Evolutionary conservation across 2,797 vertebrate genomes (phyloP).

Genomic region (Delichon dasypus): DNA sequence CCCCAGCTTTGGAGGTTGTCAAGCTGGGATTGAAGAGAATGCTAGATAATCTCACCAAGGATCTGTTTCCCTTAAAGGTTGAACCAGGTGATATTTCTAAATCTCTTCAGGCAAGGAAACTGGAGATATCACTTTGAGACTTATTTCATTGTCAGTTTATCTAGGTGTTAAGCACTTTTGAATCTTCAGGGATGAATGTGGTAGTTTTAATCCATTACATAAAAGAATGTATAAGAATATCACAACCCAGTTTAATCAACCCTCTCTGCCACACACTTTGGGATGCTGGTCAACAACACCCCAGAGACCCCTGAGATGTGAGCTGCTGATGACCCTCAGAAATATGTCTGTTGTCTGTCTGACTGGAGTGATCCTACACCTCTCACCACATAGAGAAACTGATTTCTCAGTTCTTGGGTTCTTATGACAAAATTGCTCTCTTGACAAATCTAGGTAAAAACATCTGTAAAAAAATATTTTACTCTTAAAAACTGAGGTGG

Average conservation of each 20-base stretch:
- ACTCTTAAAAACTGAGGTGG: not conserved
- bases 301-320: not conserved
- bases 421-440: not conserved
- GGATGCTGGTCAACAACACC: not conserved
- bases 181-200: not conserved
- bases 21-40: not conserved
- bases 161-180: not conserved
- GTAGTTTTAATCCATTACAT: not conserved
- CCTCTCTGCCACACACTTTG: not conserved
- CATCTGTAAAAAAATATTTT: not conserved
- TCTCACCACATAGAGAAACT: not conserved
- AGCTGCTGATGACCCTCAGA: not conserved
- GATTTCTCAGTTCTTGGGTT: not conserved
- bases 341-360: not conserved
- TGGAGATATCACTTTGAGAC: not conserved
- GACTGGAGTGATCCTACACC: not conserved
- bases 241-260: not conserved
- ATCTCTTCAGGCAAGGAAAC: not conserved
- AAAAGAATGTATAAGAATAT: not conserved
- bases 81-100: not conserved
- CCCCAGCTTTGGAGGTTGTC: not conserved
- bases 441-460: not conserved
- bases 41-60: not conserved
- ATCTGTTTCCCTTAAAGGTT: not conserved
- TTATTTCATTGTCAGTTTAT: not conserved